Evolutionary conservation across 2,888 invertebrate species (phyloP).

Genomic region (Lapara coniferarum): DNA sequence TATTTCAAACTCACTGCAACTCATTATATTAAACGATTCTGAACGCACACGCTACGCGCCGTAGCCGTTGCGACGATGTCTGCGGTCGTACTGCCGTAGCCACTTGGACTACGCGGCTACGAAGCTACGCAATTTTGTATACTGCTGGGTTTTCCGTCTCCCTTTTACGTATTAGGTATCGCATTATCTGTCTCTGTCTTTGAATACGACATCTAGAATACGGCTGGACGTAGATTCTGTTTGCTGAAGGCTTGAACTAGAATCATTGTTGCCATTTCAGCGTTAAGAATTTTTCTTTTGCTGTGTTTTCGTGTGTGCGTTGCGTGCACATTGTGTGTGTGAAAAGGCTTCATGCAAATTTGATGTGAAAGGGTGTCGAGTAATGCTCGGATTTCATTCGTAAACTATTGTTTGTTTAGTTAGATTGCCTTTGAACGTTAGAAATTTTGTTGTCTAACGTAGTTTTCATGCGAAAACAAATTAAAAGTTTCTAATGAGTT

Average conservation of each 20-base stretch:
- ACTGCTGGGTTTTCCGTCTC: conserved; percentile 35
- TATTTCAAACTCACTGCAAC: conserved; percentile 23
- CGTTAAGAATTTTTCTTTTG: conserved; percentile 44
- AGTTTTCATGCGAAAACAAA: not conserved
- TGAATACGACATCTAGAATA: conserved; percentile 53
- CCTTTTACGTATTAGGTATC: not conserved
- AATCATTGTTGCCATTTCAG: conserved; percentile 72
- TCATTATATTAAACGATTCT: conserved; percentile 32
- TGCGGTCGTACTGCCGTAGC: conserved; percentile 71
- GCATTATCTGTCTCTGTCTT: conserved; percentile 45
- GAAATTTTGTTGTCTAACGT: not conserved
- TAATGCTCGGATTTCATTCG: conserved; percentile 20
- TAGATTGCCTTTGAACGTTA: not conserved
- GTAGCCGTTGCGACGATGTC: conserved; percentile 68
- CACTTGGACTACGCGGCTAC: conserved; percentile 47
- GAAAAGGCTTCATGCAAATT: conserved; percentile 23
- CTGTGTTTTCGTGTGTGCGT: conserved; percentile 11
- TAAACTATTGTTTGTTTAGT: conserved; percentile 14
- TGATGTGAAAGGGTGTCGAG: conserved; percentile 22
- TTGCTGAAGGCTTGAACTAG: conserved; percentile 68
- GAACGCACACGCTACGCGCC: conserved; percentile 38
- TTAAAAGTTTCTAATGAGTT: not conserved
- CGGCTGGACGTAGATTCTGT: conserved; percentile 50
- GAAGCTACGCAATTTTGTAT: conserved; percentile 45
- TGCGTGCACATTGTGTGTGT: conserved; percentile 24